These are phyloP conservation scores for Sebastolobus alascanus DNA, from an alignment of 2,797 vertebrate species.

Conservation along the genomic window DNA sequence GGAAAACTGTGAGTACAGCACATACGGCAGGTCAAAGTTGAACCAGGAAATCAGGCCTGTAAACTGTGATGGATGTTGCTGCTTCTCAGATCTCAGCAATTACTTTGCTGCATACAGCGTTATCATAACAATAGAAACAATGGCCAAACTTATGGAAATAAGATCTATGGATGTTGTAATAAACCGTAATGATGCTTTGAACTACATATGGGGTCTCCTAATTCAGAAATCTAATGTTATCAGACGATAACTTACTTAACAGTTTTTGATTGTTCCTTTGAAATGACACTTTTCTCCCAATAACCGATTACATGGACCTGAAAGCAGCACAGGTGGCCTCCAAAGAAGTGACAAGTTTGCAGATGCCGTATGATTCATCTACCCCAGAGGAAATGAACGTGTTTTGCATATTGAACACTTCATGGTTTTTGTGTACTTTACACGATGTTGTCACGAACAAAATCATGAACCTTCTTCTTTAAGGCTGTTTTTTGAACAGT, in stretches of 20 bases:
- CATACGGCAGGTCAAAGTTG: background rate
- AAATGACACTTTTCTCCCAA: background rate
- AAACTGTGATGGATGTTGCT: background rate
- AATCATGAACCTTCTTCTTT: background rate
- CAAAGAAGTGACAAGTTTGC: conserved; percentile 22
- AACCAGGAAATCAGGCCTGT: background rate
- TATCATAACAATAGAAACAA: background rate
- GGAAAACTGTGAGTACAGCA: background rate
- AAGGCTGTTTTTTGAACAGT: conserved; percentile 6
- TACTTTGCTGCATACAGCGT: background rate
- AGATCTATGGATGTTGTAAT: background rate
- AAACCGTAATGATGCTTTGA: background rate
- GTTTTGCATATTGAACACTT: conserved; percentile 41
- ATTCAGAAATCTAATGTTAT: background rate
- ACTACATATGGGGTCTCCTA: background rate
- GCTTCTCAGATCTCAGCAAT: background rate
- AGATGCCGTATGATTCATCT: conserved; percentile 32
- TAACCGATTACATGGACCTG: background rate
- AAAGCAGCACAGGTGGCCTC: conserved; percentile 19
- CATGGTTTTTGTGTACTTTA: conserved; percentile 7
- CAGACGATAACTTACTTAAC: background rate
- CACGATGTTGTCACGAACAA: conserved; percentile 1
- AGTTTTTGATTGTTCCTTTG: background rate
- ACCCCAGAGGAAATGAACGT: conserved; percentile 16
- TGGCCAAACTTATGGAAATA: background rate